Evolutionary conservation across 2,797 vertebrate genomes (phyloP), one percentile per base, ranked within the genome.

Genomic region (Phataginus tetradactyla): DNA sequence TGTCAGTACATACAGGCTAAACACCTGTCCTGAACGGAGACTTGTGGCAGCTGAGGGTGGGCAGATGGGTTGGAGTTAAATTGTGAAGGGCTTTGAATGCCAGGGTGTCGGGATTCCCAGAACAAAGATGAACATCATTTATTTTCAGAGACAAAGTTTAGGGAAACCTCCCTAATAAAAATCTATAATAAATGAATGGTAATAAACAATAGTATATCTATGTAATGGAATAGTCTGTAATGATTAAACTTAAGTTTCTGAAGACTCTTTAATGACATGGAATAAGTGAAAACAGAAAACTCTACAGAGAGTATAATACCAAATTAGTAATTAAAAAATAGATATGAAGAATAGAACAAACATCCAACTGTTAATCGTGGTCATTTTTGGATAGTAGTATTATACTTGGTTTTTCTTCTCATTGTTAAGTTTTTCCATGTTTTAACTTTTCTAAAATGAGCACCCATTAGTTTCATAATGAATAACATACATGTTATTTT

Each of bases 91-190:
- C 23, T 94, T 63, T 45, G 51, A 74, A 53, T 37, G 11, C 21
- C 23, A 61, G 7, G 18, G 8, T 17, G 37, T 69, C 63, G 77
- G 74, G 68, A 11, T 57, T 92, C 75, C 68, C 45, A 55, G 69
- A 89, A 45, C 32, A 90, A 51, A 90, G 57, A 92, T 45, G 21
- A 78, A 61, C 6, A 18, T 72, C 32, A 20, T 37, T 95, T 72
- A 39, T 86, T 92, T 78, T 87, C 86, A 84, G 25, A 61, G 53
- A 90, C n/a, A 87, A 87, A 87, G 5, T 8, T 72, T 78, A 84
- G 39, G 71, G n/a, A 75, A 13, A 3, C 12, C 1, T 11, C 51
- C 20, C 3, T 53, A 2, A 71, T 71, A 90, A 49, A 79, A 39
- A 85, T 53, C 8, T 63, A 86, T 51, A 81, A 64, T 59, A 37